Conservation (phyloP, 2,888 invertebrate species). For the Petrolisthes manimaculis region DNA sequence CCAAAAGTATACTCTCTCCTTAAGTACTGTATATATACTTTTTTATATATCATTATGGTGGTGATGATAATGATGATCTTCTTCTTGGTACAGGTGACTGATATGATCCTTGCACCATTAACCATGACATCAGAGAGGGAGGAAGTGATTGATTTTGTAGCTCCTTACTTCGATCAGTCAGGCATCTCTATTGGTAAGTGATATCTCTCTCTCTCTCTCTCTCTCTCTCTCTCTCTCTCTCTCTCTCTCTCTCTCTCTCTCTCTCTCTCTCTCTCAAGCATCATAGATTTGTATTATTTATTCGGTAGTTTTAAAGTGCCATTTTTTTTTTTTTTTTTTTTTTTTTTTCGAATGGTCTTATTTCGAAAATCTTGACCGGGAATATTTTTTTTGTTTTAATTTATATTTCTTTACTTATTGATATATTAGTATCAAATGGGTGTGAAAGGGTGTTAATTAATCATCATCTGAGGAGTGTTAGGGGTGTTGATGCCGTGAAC, state of each 20-base stretch:
- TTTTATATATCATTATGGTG: no score
- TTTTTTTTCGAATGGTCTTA: no score
- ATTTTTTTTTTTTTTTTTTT: not conserved
- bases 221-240: not conserved
- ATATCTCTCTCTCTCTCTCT: not conserved
- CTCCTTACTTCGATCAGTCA: constrained; percentile 91
- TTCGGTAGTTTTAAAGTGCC: not conserved
- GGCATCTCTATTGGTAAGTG: constrained; percentile 86
- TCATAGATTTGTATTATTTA: not conserved
- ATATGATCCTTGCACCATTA: constrained; percentile 84
- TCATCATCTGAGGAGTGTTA: no score
- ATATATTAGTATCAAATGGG: no score
- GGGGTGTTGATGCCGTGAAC: no score
- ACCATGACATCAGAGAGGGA: constrained; percentile 93
- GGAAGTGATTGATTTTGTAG: constrained; percentile 90
- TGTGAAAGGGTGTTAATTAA: no score
- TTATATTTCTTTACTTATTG: no score
- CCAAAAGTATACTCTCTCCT: no score
- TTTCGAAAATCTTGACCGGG: no score
- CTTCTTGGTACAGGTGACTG: constrained; percentile 77
- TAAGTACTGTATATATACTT: no score
- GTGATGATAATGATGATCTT: no score
- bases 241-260: not conserved
- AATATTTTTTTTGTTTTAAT: no score
- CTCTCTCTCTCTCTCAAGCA: not conserved